Evolutionary conservation across 2,888 invertebrate genomes (phyloP).

Genomic region (Gymnocheta viridis): DNA sequence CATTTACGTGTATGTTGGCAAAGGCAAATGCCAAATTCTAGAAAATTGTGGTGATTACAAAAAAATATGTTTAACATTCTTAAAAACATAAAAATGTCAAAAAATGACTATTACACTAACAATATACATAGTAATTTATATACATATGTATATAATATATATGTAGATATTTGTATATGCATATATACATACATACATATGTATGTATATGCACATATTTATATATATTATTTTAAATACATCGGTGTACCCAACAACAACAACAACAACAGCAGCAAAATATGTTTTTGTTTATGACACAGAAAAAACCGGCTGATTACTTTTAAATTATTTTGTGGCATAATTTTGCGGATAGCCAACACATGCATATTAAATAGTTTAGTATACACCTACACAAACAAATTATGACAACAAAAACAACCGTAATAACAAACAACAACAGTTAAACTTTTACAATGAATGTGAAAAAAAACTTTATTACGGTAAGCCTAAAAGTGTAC

Average conservation of each 20-base stretch:
- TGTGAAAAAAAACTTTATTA: slow-evolving; percentile 67
- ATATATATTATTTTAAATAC: slow-evolving; percentile 21
- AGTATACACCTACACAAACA: slow-evolving; percentile 17
- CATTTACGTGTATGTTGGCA: not conserved
- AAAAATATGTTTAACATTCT: not conserved
- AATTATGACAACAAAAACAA: slow-evolving; percentile 34
- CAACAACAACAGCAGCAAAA: slow-evolving; percentile 3
- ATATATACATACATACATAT: not conserved
- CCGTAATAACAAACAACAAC: slow-evolving; percentile 35
- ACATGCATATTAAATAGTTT: slow-evolving; percentile 73
- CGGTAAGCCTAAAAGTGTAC: slow-evolving; percentile 66
- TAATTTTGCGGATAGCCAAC: slow-evolving; percentile 76
- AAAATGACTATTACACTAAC: not conserved
- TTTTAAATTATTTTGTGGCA: slow-evolving; percentile 81
- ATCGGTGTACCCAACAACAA: slow-evolving; percentile 6
- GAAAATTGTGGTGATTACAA: not conserved
- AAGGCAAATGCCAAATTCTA: not conserved
- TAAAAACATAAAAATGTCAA: not conserved
- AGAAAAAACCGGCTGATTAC: slow-evolving; percentile 75
- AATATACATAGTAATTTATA: not conserved
- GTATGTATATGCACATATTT: not conserved
- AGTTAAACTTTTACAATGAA: slow-evolving; percentile 26
- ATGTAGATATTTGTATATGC: not conserved
- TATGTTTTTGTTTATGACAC: slow-evolving; percentile 36
- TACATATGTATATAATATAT: not conserved